Percentiles rank a stretch among this genome's conserved stretches.
These are phyloP conservation scores for Mus minutoides DNA, from an alignment of 2,797 vertebrate species.

Conservation along the genomic window DNA sequence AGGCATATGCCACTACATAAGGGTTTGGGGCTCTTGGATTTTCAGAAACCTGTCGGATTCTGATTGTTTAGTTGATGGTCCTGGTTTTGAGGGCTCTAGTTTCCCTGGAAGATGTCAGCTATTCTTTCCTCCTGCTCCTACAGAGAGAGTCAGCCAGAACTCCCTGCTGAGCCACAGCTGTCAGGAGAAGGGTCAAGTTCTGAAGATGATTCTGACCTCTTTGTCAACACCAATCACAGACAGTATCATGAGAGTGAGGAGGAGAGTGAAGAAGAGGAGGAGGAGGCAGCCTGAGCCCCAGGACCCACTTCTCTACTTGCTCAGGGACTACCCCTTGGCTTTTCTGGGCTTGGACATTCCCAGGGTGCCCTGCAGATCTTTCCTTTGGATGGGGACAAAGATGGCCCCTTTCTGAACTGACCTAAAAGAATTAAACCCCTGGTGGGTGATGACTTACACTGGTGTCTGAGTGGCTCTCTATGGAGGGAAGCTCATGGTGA, in stretches of 20 bases:
- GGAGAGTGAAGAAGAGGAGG: slow-evolving; percentile 83
- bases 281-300: slow-evolving; percentile 82
- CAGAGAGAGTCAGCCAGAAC: slow-evolving; percentile 74
- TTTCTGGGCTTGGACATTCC: slow-evolving; percentile 60
- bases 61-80: background rate
- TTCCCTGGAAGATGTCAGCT: slow-evolving; percentile 22
- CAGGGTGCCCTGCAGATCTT: slow-evolving; percentile 20
- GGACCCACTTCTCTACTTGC: background rate
- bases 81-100: background rate
- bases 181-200: slow-evolving; percentile 82
- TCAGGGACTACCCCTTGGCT: slow-evolving; percentile 50
- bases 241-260: slow-evolving; percentile 92
- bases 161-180: slow-evolving; percentile 57
- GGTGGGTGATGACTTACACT: slow-evolving; percentile 66
- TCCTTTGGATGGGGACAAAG: slow-evolving; percentile 47
- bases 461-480: slow-evolving; percentile 71
- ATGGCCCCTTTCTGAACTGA: slow-evolving; percentile 61
- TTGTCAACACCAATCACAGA: slow-evolving; percentile 94
- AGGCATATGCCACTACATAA: background rate
- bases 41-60: background rate
- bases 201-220: slow-evolving; percentile 93
- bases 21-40: background rate
- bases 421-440: slow-evolving; percentile 80
- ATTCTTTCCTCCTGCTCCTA: background rate
- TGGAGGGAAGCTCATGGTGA: background rate